Base-by-base conservation (phyloP, 2,113 vertebrate species). In the Leptosomus discolor region DNA sequence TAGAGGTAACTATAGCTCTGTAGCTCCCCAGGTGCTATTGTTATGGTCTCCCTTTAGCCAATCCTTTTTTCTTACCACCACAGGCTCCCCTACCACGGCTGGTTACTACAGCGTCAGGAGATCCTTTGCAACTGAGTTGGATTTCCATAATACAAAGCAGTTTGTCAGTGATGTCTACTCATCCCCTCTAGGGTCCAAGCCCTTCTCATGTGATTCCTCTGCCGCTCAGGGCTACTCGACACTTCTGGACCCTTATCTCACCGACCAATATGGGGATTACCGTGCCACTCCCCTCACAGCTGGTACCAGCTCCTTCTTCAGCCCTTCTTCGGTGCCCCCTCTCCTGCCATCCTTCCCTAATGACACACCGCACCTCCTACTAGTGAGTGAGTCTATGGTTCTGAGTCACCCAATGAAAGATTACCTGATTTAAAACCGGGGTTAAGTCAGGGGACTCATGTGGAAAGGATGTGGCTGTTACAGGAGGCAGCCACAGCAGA, bases 101-200 rank as follows among this genome's bases (percentile, higher is more conserved):
- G 95, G 98, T 51, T 99, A 99, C 98, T 99, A 99, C 0, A 92
- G 99, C 6, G 91, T 99, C 93, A 98, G 99, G 90, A 98, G 99
- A 51, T 78, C 99, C 26, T 98, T 99, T 92, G 90, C 99, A 12
- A 97, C 99, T 0, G 99, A 99, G 64, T 82, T 98, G 1, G 99
- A 99, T 90, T 98, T 99, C 92, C 96, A 98, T 58, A 95, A 85
- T 82, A 69, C 96, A 27, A 99, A 99, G 94, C 98, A 98, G 86
- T 98, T 99, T 88, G 95, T 97, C 7, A 84, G 97, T 1, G 99
- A 99, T 13, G 83, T 96, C 58, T 99, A 98, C 91, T 60, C 98
- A 3, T 96, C 99, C 36, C 32, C 98, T 8, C 83, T 98, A 74
- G 97, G 95, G 8, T 96, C 97, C 34, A 99, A 99, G 86, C 84